Conservation (phyloP, 2,113 vertebrate species). For the Gambusia affinis region DNA sequence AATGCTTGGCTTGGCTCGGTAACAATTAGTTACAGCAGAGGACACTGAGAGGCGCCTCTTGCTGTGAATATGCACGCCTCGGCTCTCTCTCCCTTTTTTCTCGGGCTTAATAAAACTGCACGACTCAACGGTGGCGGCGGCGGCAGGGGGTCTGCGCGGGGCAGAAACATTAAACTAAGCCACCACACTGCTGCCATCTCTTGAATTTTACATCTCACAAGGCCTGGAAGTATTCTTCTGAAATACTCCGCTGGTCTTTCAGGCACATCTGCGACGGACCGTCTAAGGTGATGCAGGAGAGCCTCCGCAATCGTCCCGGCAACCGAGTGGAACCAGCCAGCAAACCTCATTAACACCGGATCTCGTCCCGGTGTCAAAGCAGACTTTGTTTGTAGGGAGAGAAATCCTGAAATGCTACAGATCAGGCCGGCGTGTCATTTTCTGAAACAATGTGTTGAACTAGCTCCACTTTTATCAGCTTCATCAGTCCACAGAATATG, state of each 20-base stretch:
- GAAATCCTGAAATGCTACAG: constrained; percentile 2
- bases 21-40: constrained; percentile 59
- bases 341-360: constrained; percentile 28
- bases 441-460: not conserved
- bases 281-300: constrained; percentile 53
- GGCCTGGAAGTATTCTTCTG: constrained; percentile 39
- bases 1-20: constrained; percentile 38
- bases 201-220: constrained; percentile 52
- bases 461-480: not conserved
- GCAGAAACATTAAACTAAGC: constrained; percentile 59
- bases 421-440: not conserved
- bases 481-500: not conserved
- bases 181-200: constrained; percentile 52
- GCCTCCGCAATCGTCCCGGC: constrained; percentile 32
- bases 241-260: constrained; percentile 47
- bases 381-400: not conserved
- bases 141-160: constrained; percentile 15
- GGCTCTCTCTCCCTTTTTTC: constrained; percentile 34
- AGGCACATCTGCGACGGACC: constrained; percentile 28
- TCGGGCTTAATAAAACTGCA: constrained; percentile 61
- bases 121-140: constrained; percentile 33
- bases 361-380: constrained; percentile 23
- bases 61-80: constrained; percentile 62
- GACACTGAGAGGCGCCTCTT: constrained; percentile 27
- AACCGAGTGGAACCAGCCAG: constrained; percentile 55